Conservation (phyloP, 2,797 vertebrate genomes). For the Natrix natrix region DNA sequence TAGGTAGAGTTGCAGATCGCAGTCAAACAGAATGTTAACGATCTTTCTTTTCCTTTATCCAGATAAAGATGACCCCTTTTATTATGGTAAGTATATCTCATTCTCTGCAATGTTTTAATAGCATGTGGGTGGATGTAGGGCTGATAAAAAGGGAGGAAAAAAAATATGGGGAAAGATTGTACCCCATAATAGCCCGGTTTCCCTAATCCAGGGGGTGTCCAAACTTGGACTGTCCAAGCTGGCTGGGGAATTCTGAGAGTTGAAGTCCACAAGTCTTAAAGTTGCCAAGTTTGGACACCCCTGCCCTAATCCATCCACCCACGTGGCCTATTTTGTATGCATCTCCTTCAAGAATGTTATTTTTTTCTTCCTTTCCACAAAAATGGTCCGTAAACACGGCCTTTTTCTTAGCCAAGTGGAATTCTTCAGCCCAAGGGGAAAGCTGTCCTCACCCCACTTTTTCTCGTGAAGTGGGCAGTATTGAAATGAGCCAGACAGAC, state of each 20-base stretch:
- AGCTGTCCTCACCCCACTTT: neutral
- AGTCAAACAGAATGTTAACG: neutral
- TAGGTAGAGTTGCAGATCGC: neutral
- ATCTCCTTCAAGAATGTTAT: no score
- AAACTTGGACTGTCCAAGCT: no score
- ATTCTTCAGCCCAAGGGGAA: neutral
- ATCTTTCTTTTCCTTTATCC: slow-evolving; percentile 11
- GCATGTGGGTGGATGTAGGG: neutral
- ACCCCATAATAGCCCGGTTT: neutral
- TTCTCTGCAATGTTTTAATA: neutral
- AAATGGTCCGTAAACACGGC: neutral
- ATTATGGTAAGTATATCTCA: slow-evolving; percentile 56
- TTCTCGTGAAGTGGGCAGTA: neutral
- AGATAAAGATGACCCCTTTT: slow-evolving; percentile 61
- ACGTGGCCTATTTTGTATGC: no score
- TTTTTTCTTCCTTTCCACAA: neutral
- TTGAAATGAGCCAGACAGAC: neutral
- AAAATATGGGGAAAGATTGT: neutral
- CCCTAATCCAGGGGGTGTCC: no score
- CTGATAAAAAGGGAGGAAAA: neutral
- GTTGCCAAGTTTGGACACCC: no score
- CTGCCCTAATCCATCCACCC: neutral
- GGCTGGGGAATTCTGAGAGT: no score
- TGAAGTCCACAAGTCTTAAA: no score
- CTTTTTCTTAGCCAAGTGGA: no score